Conservation (phyloP, 2,888 invertebrate species). For the Scaeva pyrastri region DNA sequence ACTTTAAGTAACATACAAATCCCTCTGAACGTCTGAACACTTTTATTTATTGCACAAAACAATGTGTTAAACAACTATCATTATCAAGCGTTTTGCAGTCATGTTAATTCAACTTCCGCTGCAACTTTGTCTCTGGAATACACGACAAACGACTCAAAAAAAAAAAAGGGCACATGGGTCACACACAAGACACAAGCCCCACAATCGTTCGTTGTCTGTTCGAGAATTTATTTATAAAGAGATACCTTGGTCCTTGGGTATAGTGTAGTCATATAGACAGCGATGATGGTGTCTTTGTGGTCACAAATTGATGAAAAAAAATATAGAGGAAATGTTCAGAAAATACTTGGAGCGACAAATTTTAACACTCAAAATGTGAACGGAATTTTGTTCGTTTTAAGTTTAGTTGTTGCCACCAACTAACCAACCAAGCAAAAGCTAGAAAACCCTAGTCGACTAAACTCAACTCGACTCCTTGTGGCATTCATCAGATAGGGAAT, state of each 20-base stretch:
- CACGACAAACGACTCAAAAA: background rate
- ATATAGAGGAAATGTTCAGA: background rate
- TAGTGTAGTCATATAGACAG: background rate
- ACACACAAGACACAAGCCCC: conserved; percentile 3
- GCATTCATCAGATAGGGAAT: conserved; percentile 79
- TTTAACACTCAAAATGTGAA: conserved; percentile 71
- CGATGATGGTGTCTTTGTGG: conserved; percentile 30
- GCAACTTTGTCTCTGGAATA: conserved; percentile 50
- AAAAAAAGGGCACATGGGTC: conserved; percentile 38
- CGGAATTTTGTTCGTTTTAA: conserved; percentile 50
- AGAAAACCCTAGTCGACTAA: no score
- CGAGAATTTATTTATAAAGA: conserved; percentile 57
- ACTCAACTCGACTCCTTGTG: conserved; percentile 53
- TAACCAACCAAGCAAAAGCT: background rate
- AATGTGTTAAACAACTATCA: conserved; percentile 72
- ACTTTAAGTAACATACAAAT: conserved; percentile 33
- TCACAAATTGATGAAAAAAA: conserved; percentile 35
- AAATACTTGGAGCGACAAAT: conserved; percentile 64
- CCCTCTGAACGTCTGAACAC: conserved; percentile 10
- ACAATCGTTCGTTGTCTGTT: conserved; percentile 42
- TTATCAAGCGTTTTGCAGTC: conserved; percentile 73
- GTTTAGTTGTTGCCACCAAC: conserved; percentile 18
- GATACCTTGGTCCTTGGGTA: conserved; percentile 47
- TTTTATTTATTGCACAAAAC: conserved; percentile 65
- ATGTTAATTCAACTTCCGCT: conserved; percentile 69